Conservation (phyloP, 35 echinoderm and acorn worm genomes). For the Ophiothrix spiculata region DNA sequence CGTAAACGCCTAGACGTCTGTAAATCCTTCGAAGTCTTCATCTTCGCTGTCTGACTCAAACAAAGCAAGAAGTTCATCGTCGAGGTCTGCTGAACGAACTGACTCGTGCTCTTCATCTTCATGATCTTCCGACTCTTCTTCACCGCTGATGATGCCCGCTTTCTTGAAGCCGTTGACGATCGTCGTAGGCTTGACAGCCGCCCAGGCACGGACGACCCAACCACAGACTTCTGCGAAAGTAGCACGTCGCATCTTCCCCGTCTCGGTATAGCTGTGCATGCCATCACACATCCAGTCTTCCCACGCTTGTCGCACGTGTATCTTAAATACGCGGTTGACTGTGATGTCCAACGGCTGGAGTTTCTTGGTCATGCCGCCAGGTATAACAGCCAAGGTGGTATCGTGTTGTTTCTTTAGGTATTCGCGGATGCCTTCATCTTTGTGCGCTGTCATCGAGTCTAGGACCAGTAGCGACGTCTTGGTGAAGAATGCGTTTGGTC, state of each 20-base stretch:
- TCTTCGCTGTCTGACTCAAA: not conserved
- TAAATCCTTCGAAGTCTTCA: not conserved
- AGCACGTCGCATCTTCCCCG: constrained; percentile 17
- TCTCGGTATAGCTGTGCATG: no score
- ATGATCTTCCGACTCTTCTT: no score
- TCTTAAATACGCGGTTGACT: constrained; percentile 11
- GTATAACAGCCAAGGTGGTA: not conserved
- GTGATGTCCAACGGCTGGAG: not conserved
- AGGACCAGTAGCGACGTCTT: not conserved
- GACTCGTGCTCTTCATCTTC: no score
- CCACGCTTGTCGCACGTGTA: not conserved
- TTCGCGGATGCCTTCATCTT: not conserved
- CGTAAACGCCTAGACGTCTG: not conserved
- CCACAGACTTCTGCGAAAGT: constrained; percentile 6
- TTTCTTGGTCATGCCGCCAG: not conserved
- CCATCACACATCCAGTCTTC: no score
- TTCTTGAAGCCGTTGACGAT: constrained; percentile 26
- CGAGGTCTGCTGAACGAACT: no score
- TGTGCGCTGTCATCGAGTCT: not conserved
- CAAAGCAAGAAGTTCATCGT: no score
- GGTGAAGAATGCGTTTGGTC: not conserved
- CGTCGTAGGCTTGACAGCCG: constrained; percentile 9
- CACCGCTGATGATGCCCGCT: constrained; percentile 6
- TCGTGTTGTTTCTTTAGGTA: not conserved
- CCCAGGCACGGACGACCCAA: constrained; percentile 35